Conservation (phyloP, 2,113 vertebrate genomes). For the Charina bottae region DNA sequence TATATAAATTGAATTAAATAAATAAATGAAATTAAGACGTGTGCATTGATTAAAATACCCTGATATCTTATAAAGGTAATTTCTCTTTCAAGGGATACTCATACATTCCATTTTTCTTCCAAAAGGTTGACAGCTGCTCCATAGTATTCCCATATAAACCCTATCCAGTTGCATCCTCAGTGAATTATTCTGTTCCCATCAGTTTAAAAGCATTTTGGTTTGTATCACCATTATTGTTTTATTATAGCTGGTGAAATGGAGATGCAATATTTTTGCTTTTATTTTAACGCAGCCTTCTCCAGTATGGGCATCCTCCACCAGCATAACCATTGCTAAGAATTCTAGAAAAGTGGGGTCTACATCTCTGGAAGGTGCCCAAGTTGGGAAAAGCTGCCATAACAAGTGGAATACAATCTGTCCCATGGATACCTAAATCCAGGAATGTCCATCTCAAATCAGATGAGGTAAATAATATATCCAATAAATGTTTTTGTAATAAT, state of each 20-base stretch:
- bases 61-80: neutral
- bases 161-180: neutral
- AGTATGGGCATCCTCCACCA: neutral
- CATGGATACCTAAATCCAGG: neutral
- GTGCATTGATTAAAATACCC: neutral
- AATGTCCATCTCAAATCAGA: conserved; percentile 21
- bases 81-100: neutral
- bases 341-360: neutral
- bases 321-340: neutral
- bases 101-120: neutral
- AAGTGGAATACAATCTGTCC: neutral
- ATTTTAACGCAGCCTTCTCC: neutral
- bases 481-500: neutral
- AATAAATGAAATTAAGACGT: too few relatives aligned
- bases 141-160: neutral
- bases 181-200: neutral
- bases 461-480: neutral
- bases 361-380: neutral
- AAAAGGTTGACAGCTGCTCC: neutral
- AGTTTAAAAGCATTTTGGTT: neutral
- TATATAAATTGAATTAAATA: too few relatives aligned
- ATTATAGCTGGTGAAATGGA: neutral
- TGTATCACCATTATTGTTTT: neutral
- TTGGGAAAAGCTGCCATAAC: neutral
- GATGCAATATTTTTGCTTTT: neutral